phyloP scores from a whole-genome alignment of 2,797 vertebrate genomes.

The Babyrousa celebensis region DNA sequence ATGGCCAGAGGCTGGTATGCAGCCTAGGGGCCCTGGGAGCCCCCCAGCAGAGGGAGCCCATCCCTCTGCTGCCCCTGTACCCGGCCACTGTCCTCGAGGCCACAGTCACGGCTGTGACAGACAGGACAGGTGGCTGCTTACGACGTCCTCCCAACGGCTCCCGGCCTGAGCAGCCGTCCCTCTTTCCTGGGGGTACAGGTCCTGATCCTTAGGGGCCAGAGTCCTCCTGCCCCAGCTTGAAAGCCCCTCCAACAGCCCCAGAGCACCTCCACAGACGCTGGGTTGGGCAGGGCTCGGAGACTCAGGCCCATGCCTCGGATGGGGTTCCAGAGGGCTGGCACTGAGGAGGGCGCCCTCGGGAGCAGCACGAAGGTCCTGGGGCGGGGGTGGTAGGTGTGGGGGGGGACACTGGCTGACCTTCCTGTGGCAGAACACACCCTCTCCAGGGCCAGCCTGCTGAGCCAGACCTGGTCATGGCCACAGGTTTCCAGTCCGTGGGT shows the following conservation, averaged over 20 bases:
- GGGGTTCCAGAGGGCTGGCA: too few relatives aligned
- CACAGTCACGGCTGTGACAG: accelerated
- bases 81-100: neutral
- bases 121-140: accelerated
- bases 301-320: too few relatives aligned
- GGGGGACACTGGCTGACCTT: neutral
- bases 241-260: neutral
- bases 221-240: neutral
- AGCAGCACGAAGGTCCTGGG: neutral
- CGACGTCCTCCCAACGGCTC: too few relatives aligned
- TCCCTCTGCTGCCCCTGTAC: accelerated
- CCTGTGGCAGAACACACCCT: neutral
- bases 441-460: neutral
- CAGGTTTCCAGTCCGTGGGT: accelerated
- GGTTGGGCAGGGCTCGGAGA: accelerated
- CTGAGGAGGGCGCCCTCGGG: neutral
- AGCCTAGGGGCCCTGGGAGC: neutral
- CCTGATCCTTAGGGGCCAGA: neutral
- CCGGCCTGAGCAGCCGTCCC: accelerated
- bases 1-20: accelerated
- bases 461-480: neutral
- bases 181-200: neutral
- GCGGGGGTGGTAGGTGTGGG: neutral
- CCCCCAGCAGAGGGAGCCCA: too few relatives aligned
- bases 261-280: neutral